Evolutionary conservation across 2,888 invertebrate genomes (phyloP).

Genomic region (Onthophagus sagittarius): DNA sequence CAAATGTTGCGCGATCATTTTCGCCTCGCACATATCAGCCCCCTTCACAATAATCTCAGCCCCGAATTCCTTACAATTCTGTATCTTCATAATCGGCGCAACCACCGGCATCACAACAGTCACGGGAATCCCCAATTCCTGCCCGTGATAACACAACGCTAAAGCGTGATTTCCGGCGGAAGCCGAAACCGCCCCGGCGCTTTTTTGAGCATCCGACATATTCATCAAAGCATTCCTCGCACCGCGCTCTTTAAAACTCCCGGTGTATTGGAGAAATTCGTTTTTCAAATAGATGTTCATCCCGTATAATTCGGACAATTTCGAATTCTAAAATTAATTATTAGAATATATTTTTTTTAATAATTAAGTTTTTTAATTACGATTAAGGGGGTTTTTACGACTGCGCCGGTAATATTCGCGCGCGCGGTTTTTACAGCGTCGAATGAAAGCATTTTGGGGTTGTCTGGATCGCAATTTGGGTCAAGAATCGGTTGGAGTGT

Average conservation of each 20-base stretch:
- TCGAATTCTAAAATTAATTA: constrained; percentile 12
- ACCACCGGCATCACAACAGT: constrained; percentile 50
- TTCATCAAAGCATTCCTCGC: constrained; percentile 46
- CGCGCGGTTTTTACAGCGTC: constrained; percentile 9
- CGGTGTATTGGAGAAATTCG: constrained; percentile 22
- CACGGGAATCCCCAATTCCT: constrained; percentile 48
- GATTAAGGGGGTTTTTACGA: constrained; percentile 15
- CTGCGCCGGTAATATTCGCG: constrained; percentile 3
- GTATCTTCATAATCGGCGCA: constrained; percentile 60
- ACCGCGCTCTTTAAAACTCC: constrained; percentile 25
- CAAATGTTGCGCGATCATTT: constrained; percentile 68
- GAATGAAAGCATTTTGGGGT: constrained; percentile 14
- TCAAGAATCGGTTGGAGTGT: constrained; percentile 11
- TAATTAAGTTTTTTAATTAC: background rate
- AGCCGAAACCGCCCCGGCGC: constrained; percentile 49
- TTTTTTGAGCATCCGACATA: constrained; percentile 37
- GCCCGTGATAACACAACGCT: constrained; percentile 51
- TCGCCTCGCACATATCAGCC: constrained; percentile 59
- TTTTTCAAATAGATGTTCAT: constrained; percentile 18
- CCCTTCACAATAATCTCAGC: constrained; percentile 66
- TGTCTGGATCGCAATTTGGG: constrained; percentile 17
- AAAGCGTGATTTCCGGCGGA: constrained; percentile 50
- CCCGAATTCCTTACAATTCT: constrained; percentile 59
- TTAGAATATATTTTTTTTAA: background rate
- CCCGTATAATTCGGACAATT: constrained; percentile 14